phyloP scores from a whole-genome alignment of 2,888 invertebrate species.

The Argyresthia goedartella region DNA sequence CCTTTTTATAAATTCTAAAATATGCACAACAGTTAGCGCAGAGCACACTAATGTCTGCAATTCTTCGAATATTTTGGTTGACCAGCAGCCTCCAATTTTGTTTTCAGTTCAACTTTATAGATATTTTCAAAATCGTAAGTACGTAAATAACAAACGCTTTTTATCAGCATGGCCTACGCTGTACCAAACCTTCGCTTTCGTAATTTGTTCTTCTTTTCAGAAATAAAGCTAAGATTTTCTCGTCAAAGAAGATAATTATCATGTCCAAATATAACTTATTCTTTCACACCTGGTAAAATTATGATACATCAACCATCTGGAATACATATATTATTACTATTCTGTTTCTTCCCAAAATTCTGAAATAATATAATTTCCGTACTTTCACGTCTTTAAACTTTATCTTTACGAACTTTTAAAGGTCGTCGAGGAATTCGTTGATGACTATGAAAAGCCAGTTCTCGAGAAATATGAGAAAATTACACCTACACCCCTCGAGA shows the following conservation, averaged over 20 bases:
- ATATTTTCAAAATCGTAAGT: slow-evolving; percentile 10
- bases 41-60: slow-evolving; percentile 9
- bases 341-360: too few relatives aligned
- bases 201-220: slow-evolving; percentile 16
- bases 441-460: slow-evolving; percentile 82
- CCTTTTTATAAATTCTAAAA: slow-evolving; percentile 7
- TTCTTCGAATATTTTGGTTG: neutral
- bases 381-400: too few relatives aligned
- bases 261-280: too few relatives aligned
- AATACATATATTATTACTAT: too few relatives aligned
- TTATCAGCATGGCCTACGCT: slow-evolving; percentile 27
- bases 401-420: slow-evolving; percentile 23
- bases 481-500: slow-evolving; percentile 58
- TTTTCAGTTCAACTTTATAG: slow-evolving; percentile 12
- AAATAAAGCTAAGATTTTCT: neutral
- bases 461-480: slow-evolving; percentile 79
- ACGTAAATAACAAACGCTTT: slow-evolving; percentile 18
- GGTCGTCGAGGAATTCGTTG: slow-evolving; percentile 64
- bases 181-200: slow-evolving; percentile 30
- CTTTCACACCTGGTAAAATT: too few relatives aligned
- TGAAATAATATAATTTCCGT: too few relatives aligned
- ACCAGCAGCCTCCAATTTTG: slow-evolving; percentile 4
- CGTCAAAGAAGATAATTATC: neutral
- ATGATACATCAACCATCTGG: too few relatives aligned
- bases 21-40: neutral